phyloP scores from a whole-genome alignment of 2,113 vertebrate genomes.

The Crotalus helleri region DNA sequence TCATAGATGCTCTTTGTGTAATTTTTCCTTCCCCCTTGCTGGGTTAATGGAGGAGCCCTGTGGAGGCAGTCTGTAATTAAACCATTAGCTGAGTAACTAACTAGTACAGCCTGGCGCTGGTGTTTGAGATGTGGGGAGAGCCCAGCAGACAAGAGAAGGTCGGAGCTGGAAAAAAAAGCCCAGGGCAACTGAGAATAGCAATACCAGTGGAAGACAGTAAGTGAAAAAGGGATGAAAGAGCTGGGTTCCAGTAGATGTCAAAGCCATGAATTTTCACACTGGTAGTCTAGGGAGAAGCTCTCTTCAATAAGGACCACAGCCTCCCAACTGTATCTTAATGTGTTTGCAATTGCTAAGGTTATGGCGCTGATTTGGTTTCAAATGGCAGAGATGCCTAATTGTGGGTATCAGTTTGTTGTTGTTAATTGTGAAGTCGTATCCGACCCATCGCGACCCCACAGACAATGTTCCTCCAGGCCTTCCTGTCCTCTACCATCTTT shows the following conservation, averaged over 20 bases:
- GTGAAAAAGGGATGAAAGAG: background rate
- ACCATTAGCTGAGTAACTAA: slow-evolving; percentile 40
- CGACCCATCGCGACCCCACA: no score
- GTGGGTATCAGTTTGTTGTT: background rate
- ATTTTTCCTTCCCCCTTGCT: slow-evolving; percentile 25
- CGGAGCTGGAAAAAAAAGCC: background rate
- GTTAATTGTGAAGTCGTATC: no score
- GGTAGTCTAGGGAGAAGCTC: background rate
- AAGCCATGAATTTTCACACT: background rate
- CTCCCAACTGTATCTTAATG: background rate
- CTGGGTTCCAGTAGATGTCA: background rate
- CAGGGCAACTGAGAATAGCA: background rate
- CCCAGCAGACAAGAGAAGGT: slow-evolving; percentile 10
- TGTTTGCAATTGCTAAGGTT: background rate
- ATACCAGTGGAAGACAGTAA: background rate
- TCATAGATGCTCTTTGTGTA: slow-evolving; percentile 24
- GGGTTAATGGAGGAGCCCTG: slow-evolving; percentile 25
- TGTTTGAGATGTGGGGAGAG: background rate
- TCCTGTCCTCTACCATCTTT: no score
- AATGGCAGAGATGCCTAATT: background rate
- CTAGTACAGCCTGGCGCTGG: slow-evolving; percentile 18
- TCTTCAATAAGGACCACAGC: background rate
- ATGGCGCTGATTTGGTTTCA: background rate
- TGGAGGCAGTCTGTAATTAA: slow-evolving; percentile 36
- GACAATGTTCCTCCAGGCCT: no score